Evolutionary conservation across 2,888 invertebrate genomes (phyloP), one percentile per base, ranked within the genome.

Genomic region (Plebejus melissa): DNA sequence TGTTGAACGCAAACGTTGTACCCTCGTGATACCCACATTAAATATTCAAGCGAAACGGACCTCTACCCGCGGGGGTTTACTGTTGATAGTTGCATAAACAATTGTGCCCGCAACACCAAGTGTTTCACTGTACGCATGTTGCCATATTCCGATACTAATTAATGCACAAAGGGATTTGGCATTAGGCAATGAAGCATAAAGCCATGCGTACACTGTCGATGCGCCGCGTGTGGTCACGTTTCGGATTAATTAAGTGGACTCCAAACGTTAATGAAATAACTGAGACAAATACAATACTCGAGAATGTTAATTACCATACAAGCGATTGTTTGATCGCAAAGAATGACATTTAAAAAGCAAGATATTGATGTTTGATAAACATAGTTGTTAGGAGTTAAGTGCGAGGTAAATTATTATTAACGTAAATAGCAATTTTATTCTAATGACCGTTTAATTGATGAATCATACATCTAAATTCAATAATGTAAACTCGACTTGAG

Each of bases 81-180:
- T n/a, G 75, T 32, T 71, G 57, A 75, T 70, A 75, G 57, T 75
- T 58, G 75, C 16, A 71, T 75, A 71, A 70, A 75, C 41, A 58
- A 38, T 58, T 71, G n/a, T 9, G 58, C 38, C 2, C 57, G 46
- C 38, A 75, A 75, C 70, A 72, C 72, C 71, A 69, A 76, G 74
- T 74, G 71, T 54, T n/a, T 1, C 54, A 16, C 70, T 71, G 57
- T 75, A 71, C 75, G 54, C 69, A 28, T 50, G 69, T 50, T 76
- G 70, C 60, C 38, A 57, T 75, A 54, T 74, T 76, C 76, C 60
- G 76, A 81, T 80, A 79, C 77, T 82, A 82, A 81, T 82, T 82
- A 81, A 82, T 81, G 80, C 80, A 80, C 82, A 82, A 80, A 81
- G 81, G 80, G 80, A 79, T 82, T 80, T 79, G 79, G 78, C 77